Conservation (phyloP, 2,888 invertebrate genomes). For the Rapana venosa region DNA sequence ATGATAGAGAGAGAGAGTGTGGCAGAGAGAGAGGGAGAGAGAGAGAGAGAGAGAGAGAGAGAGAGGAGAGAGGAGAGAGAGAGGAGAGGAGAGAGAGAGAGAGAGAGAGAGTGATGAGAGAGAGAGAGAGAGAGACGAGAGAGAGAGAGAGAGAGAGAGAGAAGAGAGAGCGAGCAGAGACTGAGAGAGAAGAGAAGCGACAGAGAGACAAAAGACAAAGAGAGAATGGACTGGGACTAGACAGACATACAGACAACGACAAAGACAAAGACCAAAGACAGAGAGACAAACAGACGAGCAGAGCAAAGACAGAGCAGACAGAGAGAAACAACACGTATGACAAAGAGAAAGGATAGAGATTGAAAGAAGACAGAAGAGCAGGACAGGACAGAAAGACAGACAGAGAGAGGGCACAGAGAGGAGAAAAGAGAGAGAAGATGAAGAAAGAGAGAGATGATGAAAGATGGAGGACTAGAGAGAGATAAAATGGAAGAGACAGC, state of each 20-base stretch:
- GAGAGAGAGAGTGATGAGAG: background rate
- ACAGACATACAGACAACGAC: background rate
- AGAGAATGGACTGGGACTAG: background rate
- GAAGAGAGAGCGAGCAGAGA: background rate
- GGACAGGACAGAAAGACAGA: background rate
- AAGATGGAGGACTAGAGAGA: background rate
- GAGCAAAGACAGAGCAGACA: background rate
- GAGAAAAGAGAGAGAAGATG: too few relatives aligned
- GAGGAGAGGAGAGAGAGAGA: too few relatives aligned
- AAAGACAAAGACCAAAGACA: background rate
- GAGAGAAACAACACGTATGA: background rate
- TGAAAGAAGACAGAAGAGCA: background rate
- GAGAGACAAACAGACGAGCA: background rate
- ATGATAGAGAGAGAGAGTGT: background rate
- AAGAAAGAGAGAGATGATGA: background rate
- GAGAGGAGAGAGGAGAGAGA: background rate
- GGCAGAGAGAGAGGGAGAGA: background rate
- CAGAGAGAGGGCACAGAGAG: background rate
- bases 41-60: conserved; percentile 5
- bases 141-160: background rate
- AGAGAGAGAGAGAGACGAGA: background rate
- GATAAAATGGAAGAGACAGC: background rate
- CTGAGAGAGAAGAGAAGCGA: background rate
- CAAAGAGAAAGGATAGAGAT: background rate
- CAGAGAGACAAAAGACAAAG: background rate